Evolutionary conservation across 1,140 invertebrate genomes (phyloP).

Genomic region (Drosophila kikkawai): DNA sequence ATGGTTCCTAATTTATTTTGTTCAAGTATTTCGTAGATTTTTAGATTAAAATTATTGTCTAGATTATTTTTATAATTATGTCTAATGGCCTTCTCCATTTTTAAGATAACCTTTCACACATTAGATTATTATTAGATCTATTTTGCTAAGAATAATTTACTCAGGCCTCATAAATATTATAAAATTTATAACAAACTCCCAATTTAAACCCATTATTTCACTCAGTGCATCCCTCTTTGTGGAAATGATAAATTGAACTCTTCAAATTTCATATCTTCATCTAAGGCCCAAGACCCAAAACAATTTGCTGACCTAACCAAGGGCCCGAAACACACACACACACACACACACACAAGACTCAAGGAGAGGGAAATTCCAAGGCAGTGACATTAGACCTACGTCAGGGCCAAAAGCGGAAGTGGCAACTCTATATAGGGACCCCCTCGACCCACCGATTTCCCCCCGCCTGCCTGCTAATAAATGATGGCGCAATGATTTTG

Average conservation of each 20-base stretch:
- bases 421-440: slow-evolving; percentile 26
- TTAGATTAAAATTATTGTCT: too few relatives aligned
- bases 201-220: not conserved
- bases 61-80: not conserved
- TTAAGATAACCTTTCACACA: fast-evolving
- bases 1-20: not conserved
- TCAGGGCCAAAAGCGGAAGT: slow-evolving; percentile 24
- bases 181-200: not conserved
- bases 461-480: slow-evolving; percentile 55
- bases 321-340: not conserved
- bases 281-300: slow-evolving; percentile 27
- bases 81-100: fast-evolving
- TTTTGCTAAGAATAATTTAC: not conserved
- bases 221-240: slow-evolving; percentile 7
- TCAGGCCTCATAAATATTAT: too few relatives aligned
- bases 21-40: too few relatives aligned
- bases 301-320: slow-evolving; percentile 36
- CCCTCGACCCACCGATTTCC: not conserved
- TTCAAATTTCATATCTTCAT: slow-evolving; percentile 51
- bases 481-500: slow-evolving; percentile 79
- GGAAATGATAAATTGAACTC: slow-evolving; percentile 40
- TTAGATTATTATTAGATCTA: too few relatives aligned
- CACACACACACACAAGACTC: not conserved
- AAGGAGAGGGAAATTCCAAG: slow-evolving; percentile 14
- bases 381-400: slow-evolving; percentile 39